Evolutionary conservation across 2,113 vertebrate genomes (phyloP).

Genomic region (Azemiops feae): DNA sequence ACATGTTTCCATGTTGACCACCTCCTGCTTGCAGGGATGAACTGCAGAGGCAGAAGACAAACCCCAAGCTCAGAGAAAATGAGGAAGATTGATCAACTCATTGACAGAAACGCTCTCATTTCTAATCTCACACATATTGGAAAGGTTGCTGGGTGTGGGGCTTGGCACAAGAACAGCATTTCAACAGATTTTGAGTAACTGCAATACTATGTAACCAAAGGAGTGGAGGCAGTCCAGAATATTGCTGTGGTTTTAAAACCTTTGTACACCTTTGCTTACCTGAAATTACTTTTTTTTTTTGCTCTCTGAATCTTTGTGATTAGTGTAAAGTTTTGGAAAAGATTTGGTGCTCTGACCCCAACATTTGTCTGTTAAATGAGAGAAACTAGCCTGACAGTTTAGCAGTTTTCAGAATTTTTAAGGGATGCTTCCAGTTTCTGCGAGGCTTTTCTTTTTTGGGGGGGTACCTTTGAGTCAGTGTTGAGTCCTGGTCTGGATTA

Average conservation of each 20-base stretch:
- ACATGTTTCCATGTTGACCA: background rate
- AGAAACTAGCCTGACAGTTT: background rate
- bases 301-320: background rate
- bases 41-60: background rate
- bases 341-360: background rate
- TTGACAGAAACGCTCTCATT: background rate
- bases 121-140: background rate
- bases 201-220: background rate
- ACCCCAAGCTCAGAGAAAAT: background rate
- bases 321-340: background rate
- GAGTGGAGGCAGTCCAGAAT: background rate
- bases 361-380: background rate
- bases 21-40: background rate
- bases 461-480: background rate
- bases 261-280: background rate
- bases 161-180: background rate
- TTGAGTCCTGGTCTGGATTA: background rate
- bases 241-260: background rate
- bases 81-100: background rate
- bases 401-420: background rate
- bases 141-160: background rate
- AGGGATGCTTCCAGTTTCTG: background rate
- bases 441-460: too few species aligned
- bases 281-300: background rate
- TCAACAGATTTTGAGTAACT: fast-evolving